Conservation (phyloP, 1,140 invertebrate genomes). For the Pseudobourletiella spinata region DNA sequence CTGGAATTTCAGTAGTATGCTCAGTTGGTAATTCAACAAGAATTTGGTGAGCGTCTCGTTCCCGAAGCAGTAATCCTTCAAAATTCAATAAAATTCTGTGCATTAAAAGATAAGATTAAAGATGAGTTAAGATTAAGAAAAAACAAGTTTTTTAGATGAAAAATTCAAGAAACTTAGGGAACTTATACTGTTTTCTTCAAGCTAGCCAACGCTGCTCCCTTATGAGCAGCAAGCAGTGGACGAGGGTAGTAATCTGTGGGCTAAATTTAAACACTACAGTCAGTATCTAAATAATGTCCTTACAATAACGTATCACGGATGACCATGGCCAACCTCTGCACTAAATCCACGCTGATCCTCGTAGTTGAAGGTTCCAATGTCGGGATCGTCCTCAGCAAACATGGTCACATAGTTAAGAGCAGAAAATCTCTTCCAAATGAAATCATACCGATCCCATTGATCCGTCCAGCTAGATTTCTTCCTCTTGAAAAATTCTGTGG, state of each 20-base stretch:
- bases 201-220: background rate
- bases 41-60: conserved; percentile 10
- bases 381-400: conserved; percentile 11
- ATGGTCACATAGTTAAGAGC: conserved; percentile 22
- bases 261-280: background rate
- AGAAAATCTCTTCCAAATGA: conserved; percentile 27
- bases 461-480: conserved; percentile 6
- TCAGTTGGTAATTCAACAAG: conserved; percentile 11
- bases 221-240: conserved; percentile 10
- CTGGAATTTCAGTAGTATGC: conserved; percentile 13
- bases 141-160: background rate
- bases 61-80: conserved; percentile 13
- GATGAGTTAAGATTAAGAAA: background rate
- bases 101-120: background rate
- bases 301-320: too few relatives aligned
- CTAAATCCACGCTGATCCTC: conserved; percentile 17
- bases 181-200: background rate
- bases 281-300: background rate
- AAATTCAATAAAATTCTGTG: background rate
- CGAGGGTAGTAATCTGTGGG: conserved; percentile 22
- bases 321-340: too few relatives aligned
- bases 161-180: background rate
- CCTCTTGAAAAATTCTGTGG: conserved; percentile 10
- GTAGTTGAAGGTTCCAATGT: conserved; percentile 11
- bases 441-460: conserved; percentile 11